These are phyloP conservation scores for Sipha flava DNA, from an alignment of 1,140 invertebrate genomes.

Conservation along the genomic window DNA sequence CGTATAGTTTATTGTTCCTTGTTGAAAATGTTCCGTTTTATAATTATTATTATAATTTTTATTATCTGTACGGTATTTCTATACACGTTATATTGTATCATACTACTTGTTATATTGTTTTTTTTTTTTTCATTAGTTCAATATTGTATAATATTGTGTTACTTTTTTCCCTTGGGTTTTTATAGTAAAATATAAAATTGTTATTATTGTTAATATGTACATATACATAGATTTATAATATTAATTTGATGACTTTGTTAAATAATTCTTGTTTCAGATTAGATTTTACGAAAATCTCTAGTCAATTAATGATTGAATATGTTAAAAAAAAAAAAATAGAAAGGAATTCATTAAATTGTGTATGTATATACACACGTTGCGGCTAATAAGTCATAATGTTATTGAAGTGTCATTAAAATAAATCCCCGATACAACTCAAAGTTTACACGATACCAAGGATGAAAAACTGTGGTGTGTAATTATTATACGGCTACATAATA, in stretches of 20 bases:
- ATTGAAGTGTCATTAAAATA: too few relatives aligned
- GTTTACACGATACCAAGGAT: too few relatives aligned
- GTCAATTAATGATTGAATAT: not conserved
- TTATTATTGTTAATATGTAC: conserved; percentile 23
- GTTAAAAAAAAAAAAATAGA: not conserved
- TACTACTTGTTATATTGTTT: not conserved
- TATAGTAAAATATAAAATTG: conserved; percentile 5
- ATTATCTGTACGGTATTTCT: not conserved
- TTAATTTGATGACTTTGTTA: conserved; percentile 1
- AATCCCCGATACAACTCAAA: too few relatives aligned
- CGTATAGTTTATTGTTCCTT: not conserved
- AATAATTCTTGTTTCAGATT: conserved; percentile 4
- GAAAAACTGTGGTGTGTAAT: too few relatives aligned
- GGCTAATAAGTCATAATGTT: too few relatives aligned
- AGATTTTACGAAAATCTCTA: conserved; percentile 4
- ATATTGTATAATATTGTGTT: conserved; percentile 10
- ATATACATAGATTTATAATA: conserved; percentile 11
- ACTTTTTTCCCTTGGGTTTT: not conserved
- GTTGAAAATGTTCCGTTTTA: not conserved
- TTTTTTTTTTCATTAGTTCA: not conserved
- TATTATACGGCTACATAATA: too few relatives aligned
- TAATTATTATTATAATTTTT: not conserved
- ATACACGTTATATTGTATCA: not conserved
- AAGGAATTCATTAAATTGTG: not conserved
- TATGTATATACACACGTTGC: not conserved